These are phyloP conservation scores for Crotophaga sulcirostris DNA, from an alignment of 2,113 vertebrate genomes.

Conservation along the genomic window DNA sequence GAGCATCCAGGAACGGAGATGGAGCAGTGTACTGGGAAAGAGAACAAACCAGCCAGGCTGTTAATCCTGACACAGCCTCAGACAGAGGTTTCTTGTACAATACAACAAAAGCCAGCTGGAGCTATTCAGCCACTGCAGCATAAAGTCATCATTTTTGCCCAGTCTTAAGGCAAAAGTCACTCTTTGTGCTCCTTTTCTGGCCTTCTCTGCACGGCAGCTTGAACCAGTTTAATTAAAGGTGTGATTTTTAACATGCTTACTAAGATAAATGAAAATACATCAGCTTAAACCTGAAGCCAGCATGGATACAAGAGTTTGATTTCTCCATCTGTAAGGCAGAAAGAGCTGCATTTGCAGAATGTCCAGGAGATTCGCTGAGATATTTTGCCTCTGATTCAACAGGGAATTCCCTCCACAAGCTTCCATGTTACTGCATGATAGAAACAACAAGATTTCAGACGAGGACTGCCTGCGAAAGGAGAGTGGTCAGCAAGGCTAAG, in stretches of 20 bases:
- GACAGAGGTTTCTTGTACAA: neutral
- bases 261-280: neutral
- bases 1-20: neutral
- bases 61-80: neutral
- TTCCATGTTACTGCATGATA: neutral
- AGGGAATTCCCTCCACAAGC: neutral
- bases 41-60: neutral
- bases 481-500: neutral
- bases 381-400: neutral
- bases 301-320: neutral
- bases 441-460: neutral
- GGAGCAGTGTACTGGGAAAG: neutral
- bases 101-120: slow-evolving; percentile 41
- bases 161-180: neutral
- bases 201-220: neutral
- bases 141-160: neutral
- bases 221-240: neutral
- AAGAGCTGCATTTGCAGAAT: neutral
- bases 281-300: neutral
- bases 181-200: neutral
- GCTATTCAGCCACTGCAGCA: neutral
- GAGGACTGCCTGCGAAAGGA: neutral
- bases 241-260: neutral
- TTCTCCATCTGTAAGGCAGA: neutral
- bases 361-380: neutral